phyloP scores from a whole-genome alignment of 2,888 invertebrate genomes.

The Mantis religiosa region DNA sequence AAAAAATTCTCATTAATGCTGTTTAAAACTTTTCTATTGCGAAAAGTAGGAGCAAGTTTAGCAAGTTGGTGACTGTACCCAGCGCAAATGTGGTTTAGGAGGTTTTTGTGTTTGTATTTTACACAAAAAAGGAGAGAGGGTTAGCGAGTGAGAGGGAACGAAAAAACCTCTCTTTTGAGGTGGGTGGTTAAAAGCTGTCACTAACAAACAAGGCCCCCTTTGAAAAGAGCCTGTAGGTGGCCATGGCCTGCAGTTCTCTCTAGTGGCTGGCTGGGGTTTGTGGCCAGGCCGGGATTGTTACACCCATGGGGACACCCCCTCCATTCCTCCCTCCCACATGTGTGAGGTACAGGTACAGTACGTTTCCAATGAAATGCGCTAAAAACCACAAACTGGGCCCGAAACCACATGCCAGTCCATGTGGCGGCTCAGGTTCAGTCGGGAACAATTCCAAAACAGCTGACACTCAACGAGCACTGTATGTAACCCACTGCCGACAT shows the following conservation, averaged over 20 bases:
- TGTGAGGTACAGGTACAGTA: slow-evolving; percentile 16
- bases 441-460: slow-evolving; percentile 14
- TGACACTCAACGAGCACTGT: neutral
- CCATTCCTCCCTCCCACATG: neutral
- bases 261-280: slow-evolving; percentile 7
- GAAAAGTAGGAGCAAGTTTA: neutral
- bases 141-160: neutral
- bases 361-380: slow-evolving; percentile 17
- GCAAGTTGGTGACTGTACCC: neutral
- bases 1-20: neutral
- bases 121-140: slow-evolving; percentile 14
- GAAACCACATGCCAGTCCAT: slow-evolving; percentile 14
- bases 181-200: slow-evolving; percentile 19
- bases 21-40: neutral
- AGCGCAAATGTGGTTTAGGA: slow-evolving; percentile 16
- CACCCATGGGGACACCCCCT: neutral
- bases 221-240: slow-evolving; percentile 17
- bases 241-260: neutral
- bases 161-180: slow-evolving; percentile 16
- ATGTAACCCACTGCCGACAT: neutral
- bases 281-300: slow-evolving; percentile 1
- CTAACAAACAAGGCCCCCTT: slow-evolving; percentile 17
- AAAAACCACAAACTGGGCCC: slow-evolving; percentile 17
- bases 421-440: slow-evolving; percentile 1
- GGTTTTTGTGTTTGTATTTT: slow-evolving; percentile 18